Base-by-base conservation (phyloP, 1,140 invertebrate genomes). In the Platyscapa corneri region DNA sequence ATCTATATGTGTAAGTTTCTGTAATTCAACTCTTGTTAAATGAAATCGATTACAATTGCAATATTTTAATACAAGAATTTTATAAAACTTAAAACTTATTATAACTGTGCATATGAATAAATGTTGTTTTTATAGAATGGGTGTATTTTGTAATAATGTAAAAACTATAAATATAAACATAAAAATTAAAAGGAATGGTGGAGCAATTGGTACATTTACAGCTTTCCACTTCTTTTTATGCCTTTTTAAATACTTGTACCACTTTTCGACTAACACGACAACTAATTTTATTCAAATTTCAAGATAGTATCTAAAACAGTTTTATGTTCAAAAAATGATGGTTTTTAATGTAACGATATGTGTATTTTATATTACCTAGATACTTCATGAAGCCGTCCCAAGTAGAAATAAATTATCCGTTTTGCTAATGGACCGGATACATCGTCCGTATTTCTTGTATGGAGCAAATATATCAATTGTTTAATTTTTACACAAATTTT, bases 121-220 rank as follows among this genome's bases (percentile, higher is more conserved):
- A 37, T 49, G 16, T 37, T 72, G n/a, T 72, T 72, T n/a, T 49
- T 60, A 82, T 56, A 37, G 20, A 37, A 39, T 56, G 46, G 46
- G 46, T 81, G 79, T 34, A 81, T 72, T 81, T 81, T 72, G 18
- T 81, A 80, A 80, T 80, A 65, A 80, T 32, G 78, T 80, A 46
- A 80, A 67, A 39, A 67, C 12, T n/a, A 18, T 23, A 80, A 65
- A 18, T 37, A 30, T 42, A 64, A 46, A 53, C 39, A 67, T 37
- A 42, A 65, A 16, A 37, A 18, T 0, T 0, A 70, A 34, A 70
- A 37, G 1, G 0, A 37, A 20, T 70, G 20, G 67, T 37, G 37
- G 37, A 70, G 67, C 67, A 70, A 0, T 1, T 67, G 30, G 64
- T 12, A 30, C 2, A 67, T 37, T 37, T 37, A 18, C 8, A 23